These are phyloP conservation scores for Rhodinocichla rosea DNA, from an alignment of 2,113 vertebrate species.

Conservation along the genomic window DNA sequence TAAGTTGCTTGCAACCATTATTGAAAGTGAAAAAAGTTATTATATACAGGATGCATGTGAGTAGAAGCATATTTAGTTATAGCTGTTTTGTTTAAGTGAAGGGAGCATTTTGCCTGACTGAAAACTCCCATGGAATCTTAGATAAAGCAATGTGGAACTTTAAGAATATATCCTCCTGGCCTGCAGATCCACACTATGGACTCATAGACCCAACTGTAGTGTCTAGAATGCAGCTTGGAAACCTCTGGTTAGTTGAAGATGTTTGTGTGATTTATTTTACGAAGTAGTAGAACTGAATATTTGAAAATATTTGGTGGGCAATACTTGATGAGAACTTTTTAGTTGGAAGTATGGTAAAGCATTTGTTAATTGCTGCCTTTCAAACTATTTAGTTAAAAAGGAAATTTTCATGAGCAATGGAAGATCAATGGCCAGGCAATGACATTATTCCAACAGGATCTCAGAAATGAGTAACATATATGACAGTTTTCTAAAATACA, in stretches of 20 bases:
- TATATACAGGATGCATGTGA: not conserved
- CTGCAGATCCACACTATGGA: not conserved
- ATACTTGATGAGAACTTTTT: not conserved
- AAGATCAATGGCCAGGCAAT: not conserved
- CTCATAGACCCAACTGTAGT: not conserved
- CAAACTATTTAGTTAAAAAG: not conserved
- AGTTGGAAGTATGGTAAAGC: not conserved
- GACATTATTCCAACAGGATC: not conserved
- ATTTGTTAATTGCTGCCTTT: not conserved
- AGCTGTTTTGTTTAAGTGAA: not conserved
- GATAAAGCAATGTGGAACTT: not conserved
- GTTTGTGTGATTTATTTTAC: not conserved
- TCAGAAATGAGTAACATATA: not conserved
- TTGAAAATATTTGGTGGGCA: not conserved
- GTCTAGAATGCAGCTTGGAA: not conserved
- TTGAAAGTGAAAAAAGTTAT: not conserved
- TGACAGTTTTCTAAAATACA: not conserved
- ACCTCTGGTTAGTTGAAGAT: not conserved
- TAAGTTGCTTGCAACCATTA: not conserved
- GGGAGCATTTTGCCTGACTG: not conserved
- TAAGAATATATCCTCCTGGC: not conserved
- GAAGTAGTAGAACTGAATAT: not conserved
- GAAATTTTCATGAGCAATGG: not conserved
- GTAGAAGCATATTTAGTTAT: not conserved
- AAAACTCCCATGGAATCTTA: not conserved